Evolutionary conservation across 2,888 invertebrate species (phyloP).

Genomic region (Epistrophella euchroma): DNA sequence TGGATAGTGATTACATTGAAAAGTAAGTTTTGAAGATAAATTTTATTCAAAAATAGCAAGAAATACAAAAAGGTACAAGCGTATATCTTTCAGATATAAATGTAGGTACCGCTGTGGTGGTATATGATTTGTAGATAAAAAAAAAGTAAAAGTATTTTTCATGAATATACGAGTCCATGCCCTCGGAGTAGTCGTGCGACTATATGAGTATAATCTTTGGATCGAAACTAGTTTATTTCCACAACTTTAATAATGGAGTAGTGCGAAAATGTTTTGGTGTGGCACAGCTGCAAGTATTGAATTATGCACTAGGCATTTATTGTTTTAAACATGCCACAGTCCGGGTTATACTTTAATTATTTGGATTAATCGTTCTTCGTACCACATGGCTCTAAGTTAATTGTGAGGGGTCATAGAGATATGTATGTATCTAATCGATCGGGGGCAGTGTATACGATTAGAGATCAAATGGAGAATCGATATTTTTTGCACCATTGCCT

Average conservation of each 20-base stretch:
- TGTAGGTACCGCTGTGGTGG: conserved; percentile 7
- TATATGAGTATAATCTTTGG: conserved; percentile 33
- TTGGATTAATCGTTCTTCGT: conserved; percentile 60
- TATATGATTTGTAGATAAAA: neutral
- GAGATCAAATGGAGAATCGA: conserved; percentile 34
- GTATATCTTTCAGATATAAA: neutral
- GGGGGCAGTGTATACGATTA: neutral
- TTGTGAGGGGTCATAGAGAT: conserved; percentile 43
- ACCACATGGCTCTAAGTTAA: conserved; percentile 44
- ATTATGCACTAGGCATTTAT: conserved; percentile 28
- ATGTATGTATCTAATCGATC: conserved; percentile 34
- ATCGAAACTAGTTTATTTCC: conserved; percentile 62
- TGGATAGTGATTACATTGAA: conserved; percentile 82
- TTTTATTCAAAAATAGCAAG: conserved; percentile 56
- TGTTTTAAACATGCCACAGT: conserved; percentile 19
- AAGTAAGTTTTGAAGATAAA: conserved; percentile 79
- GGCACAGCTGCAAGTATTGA: conserved; percentile 63
- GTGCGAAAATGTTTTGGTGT: conserved; percentile 17
- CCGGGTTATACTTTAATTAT: conserved; percentile 57
- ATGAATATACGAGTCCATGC: conserved; percentile 34
- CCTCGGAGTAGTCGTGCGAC: conserved; percentile 28
- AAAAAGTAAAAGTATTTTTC: conserved; percentile 72
- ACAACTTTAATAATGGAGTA: conserved; percentile 19
- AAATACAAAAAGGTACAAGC: neutral
- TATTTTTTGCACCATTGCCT: conserved; percentile 55